Evolutionary conservation across 2,888 invertebrate species (phyloP).

Genomic region (Agrochola lota): DNA sequence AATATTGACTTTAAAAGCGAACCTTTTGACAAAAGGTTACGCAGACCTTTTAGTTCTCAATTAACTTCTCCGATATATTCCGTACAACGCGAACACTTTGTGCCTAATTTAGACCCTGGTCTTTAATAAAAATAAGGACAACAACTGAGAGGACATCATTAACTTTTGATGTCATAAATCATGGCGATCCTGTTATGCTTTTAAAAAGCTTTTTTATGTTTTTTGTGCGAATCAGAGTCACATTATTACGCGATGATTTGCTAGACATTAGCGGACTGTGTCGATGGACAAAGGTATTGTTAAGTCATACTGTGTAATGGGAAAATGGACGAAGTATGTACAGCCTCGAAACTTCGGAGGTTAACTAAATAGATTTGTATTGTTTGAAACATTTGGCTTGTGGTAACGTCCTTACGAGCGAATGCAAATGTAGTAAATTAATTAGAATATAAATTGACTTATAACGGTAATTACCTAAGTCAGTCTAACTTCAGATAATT

Average conservation of each 20-base stretch:
- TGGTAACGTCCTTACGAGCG: background rate
- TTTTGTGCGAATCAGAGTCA: slow-evolving; percentile 45
- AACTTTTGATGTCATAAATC: slow-evolving; percentile 61
- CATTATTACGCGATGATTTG: slow-evolving; percentile 50
- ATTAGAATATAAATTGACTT: too few species aligned
- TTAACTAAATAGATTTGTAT: background rate
- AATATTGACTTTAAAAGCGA: background rate
- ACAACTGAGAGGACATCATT: slow-evolving; percentile 50
- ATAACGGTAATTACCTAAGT: too few species aligned
- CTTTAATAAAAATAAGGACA: slow-evolving; percentile 32
- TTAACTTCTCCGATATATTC: slow-evolving; percentile 9
- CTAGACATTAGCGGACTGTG: slow-evolving; percentile 38
- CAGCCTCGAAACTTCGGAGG: slow-evolving; percentile 13
- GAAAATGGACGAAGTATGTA: slow-evolving; percentile 34
- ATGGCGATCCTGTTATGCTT: slow-evolving; percentile 60
- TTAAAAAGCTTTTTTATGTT: slow-evolving; percentile 50
- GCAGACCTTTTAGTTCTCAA: background rate
- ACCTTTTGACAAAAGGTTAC: background rate
- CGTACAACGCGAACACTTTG: background rate
- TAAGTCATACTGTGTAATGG: slow-evolving; percentile 60
- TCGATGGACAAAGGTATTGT: slow-evolving; percentile 55
- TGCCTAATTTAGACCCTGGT: slow-evolving; percentile 37
- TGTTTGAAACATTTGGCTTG: slow-evolving; percentile 3
- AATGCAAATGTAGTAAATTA: too few species aligned
- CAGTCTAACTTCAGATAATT: background rate